Evolutionary conservation across 2,888 invertebrate genomes (phyloP), one percentile per base, ranked within the genome.

Genomic region (Leptinotarsa peninsularis): DNA sequence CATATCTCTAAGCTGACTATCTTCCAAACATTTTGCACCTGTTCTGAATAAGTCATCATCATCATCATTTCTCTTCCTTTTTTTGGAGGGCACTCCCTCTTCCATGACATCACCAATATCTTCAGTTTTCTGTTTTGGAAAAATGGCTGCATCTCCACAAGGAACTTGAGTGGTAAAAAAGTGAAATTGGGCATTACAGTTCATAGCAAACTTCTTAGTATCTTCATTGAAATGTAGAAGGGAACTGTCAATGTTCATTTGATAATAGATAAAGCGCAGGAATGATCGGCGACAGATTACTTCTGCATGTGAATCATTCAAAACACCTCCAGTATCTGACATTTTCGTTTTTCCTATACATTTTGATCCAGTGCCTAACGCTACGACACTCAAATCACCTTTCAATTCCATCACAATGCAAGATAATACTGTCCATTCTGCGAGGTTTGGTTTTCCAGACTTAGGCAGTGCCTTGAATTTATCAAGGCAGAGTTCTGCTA

Each of bases 241-340:
- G 43, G 78, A 76, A 17, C 58, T 50, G 17, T 50, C 58, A 17
- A 71, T 73, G 18, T 75, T 76, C 43, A 85, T 80, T 84, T 95
- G 91, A 72, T 92, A 87, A 82, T 94, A 93, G 3, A 96, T 85
- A 86, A 94, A 98, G 76, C 94, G 89, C 27, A 97, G 82, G 84
- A 98, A 95, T 0, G 93, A 94, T 82, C 98, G 90, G 81, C 98
- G 91, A 7, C 96, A 94, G 70, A 98, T 89, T 33, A 97, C 91
- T 90, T 98, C 98, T 1, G 98, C 97, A 89, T 98, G 98, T 56
- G 95, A 96, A 87, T 98, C 98, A 86, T 95, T 95, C 17, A 98
- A 84, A 76, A 94, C 90, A 82, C 92, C 91, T 2, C 97, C 97
- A 49, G 86, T 86, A 3, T 89, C 83, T 71, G 92, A 93, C 89